phyloP scores from a whole-genome alignment of 2,888 invertebrate genomes.

The Drosophila antonietae region DNA sequence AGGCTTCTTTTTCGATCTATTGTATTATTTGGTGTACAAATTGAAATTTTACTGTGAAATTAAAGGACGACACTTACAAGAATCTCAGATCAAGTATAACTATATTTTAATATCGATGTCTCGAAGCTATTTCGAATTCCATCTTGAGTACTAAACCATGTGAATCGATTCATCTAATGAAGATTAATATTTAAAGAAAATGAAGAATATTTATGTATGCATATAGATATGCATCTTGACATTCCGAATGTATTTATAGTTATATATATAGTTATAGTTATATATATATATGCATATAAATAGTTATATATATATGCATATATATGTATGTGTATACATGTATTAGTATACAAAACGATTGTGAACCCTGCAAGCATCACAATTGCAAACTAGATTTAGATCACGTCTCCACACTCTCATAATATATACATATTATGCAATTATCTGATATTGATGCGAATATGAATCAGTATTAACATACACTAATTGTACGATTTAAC shows the following conservation, averaged over 20 bases:
- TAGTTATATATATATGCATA: no score
- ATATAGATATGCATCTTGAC: background rate
- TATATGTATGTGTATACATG: background rate
- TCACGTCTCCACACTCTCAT: background rate
- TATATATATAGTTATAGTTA: no score
- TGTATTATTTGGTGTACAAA: background rate
- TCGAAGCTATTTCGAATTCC: background rate
- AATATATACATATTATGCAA: no score
- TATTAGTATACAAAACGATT: background rate
- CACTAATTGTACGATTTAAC: background rate
- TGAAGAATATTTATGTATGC: no score
- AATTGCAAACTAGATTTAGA: background rate
- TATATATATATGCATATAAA: no score
- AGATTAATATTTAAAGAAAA: background rate
- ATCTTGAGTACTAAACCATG: background rate
- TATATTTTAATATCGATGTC: no score
- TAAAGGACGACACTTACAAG: background rate
- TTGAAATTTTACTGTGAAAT: conserved; percentile 10
- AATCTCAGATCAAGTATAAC: background rate
- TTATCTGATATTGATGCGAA: background rate
- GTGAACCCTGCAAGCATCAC: background rate
- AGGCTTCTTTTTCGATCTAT: background rate
- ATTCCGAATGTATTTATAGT: conserved; percentile 9
- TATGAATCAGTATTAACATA: conserved; percentile 3
- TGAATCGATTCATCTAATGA: background rate